These are phyloP conservation scores for Rhingia rostrata DNA, from an alignment of 2,888 invertebrate genomes.

Conservation along the genomic window DNA sequence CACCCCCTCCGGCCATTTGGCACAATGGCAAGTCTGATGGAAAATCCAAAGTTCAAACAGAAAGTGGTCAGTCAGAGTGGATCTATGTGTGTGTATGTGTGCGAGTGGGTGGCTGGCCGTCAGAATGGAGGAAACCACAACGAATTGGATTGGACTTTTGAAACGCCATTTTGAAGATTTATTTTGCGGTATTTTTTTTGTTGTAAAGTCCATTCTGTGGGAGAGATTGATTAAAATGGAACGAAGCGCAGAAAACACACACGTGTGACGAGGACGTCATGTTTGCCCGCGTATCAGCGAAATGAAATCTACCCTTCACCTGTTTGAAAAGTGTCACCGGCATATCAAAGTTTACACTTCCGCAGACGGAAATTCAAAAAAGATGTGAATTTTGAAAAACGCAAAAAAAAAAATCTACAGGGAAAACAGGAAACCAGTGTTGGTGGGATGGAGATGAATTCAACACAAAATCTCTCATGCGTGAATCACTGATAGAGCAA, in stretches of 20 bases:
- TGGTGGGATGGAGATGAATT: conserved; percentile 48
- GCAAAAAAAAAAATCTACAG: neutral
- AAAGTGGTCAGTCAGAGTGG: conserved; percentile 65
- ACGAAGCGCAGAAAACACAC: conserved; percentile 24
- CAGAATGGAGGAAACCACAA: conserved; percentile 11
- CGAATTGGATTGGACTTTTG: conserved; percentile 67
- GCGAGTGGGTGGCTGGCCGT: too few species aligned
- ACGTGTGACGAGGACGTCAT: conserved; percentile 49
- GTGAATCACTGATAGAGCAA: conserved; percentile 69
- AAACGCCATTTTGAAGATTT: conserved; percentile 72
- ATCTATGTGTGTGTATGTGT: conserved; percentile 1
- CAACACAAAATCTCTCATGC: conserved; percentile 65
- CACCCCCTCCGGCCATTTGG: conserved; percentile 53
- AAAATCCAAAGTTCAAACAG: conserved; percentile 75
- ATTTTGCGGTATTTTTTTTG: conserved; percentile 25
- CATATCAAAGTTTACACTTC: conserved; percentile 73
- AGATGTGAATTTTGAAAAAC: conserved; percentile 21
- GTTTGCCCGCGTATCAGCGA: conserved; percentile 37
- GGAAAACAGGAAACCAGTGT: conserved; percentile 36
- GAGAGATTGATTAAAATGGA: conserved; percentile 69
- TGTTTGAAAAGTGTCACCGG: conserved; percentile 67
- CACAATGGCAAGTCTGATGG: conserved; percentile 71
- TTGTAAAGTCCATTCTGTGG: neutral
- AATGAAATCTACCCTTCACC: conserved; percentile 71
- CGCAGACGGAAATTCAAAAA: conserved; percentile 66